phyloP scores from a whole-genome alignment of 2,888 invertebrate species.

The Limnephilus marmoratus region DNA sequence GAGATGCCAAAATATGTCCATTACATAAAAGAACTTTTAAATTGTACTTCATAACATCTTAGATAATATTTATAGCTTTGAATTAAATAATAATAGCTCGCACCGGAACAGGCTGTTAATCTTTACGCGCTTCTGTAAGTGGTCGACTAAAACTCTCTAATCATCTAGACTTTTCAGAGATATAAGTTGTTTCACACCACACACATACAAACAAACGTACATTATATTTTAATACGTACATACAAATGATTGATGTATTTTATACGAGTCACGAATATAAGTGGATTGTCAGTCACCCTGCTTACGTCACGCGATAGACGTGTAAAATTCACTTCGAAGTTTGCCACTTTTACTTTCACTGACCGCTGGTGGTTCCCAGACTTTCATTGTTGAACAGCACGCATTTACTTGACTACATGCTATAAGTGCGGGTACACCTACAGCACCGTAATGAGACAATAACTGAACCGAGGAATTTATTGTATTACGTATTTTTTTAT shows the following conservation, averaged over 20 bases:
- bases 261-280: conserved; percentile 29
- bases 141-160: too few species aligned
- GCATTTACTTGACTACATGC: neutral
- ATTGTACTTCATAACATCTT: too few species aligned
- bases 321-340: conserved; percentile 10
- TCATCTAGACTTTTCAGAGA: too few species aligned
- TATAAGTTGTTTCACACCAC: too few species aligned
- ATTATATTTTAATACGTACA: too few species aligned
- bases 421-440: neutral
- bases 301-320: conserved; percentile 41
- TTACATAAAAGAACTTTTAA: too few species aligned
- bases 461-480: neutral
- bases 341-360: conserved; percentile 56
- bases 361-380: conserved; percentile 46
- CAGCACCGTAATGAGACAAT: neutral
- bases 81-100: too few species aligned
- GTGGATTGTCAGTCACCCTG: conserved; percentile 44
- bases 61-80: too few species aligned
- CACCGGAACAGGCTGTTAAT: too few species aligned
- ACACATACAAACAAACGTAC: too few species aligned
- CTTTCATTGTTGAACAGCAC: conserved; percentile 52
- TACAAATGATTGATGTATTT: conserved; percentile 7
- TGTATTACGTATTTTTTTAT: conserved; percentile 11
- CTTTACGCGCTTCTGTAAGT: too few species aligned
- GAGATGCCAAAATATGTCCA: too few species aligned